These are phyloP conservation scores for Elmis aenea DNA, from an alignment of 2,888 invertebrate species.

Conservation along the genomic window DNA sequence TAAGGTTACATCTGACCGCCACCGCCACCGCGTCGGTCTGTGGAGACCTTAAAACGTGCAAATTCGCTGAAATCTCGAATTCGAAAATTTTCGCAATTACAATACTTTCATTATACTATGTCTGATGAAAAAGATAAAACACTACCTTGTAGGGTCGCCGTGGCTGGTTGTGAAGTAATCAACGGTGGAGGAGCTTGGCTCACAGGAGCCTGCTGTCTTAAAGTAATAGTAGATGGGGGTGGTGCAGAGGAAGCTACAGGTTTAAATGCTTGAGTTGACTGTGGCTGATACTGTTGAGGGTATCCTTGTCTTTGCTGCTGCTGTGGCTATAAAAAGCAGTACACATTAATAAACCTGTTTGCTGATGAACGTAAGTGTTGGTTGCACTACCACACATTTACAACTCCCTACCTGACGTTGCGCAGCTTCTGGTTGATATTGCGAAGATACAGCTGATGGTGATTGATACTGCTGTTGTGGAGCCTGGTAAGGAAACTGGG, in stretches of 20 bases:
- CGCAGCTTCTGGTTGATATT: constrained; percentile 1
- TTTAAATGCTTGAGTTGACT: constrained; percentile 9
- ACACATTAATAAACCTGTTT: constrained; percentile 5
- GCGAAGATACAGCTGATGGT: too few species aligned
- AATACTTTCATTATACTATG: too few species aligned
- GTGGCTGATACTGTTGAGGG: constrained; percentile 24
- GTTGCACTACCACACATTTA: too few species aligned
- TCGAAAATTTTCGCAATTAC: too few species aligned
- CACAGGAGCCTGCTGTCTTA: constrained; percentile 69
- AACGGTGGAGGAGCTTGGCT: constrained; percentile 72
- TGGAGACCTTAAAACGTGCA: too few species aligned
- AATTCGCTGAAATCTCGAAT: too few species aligned
- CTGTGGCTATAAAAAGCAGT: constrained; percentile 23
- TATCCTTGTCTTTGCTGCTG: constrained; percentile 22
- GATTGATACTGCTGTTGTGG: constrained; percentile 12
- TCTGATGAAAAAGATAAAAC: background rate
- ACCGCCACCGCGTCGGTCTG: too few species aligned
- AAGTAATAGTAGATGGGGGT: constrained; percentile 65
- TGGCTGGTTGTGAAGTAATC: constrained; percentile 74
- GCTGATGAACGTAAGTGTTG: too few species aligned
- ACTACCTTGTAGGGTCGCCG: constrained; percentile 63
- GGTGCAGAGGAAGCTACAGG: constrained; percentile 38
- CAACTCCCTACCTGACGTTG: too few species aligned
- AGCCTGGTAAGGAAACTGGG: constrained; percentile 37
- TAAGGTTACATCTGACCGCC: too few species aligned